Evolutionary conservation across 1,140 invertebrate species (phyloP), one percentile per base, ranked within the genome.

Genomic region (Idris sp.): DNA sequence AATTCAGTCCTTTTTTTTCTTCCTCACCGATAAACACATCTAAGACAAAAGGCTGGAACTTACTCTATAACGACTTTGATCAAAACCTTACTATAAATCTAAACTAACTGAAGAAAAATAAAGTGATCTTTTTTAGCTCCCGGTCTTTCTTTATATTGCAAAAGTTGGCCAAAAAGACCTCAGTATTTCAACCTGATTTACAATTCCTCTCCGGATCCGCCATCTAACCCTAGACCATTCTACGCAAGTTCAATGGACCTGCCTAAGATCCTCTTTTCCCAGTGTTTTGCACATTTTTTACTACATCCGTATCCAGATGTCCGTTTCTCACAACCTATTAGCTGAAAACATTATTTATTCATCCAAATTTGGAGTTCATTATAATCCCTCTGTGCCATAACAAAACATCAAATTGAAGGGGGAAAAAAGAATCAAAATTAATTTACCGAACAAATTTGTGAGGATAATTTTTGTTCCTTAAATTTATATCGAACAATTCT

Each of bases 131-230:
- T 58, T 64, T 72, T 49, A 30, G 28, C 49, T 38, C 31, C 15
- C 58, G 31, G 33, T 58, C 51, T 72, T 61, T 58, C 10, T 44
- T 64, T 64, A 72, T 72, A 72, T 72, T 72, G 38, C 51, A 58
- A 72, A 64, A 72, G 68, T 72, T 58, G 43, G 48, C 41, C 49
- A 44, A 72, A 62, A 64, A 72, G 51, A 64, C 43, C 68, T 58
- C 69, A 40, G 49, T 73, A 72, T 72, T 72, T 72, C 69, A 73
- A 65, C 31, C 69, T 73, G 59, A 73, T 73, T 73, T 73, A 64
- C 59, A 59, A 58, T 73, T 73, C 59, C 15, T 19, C 69, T 58
- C 53, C 31, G 59, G 26, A 64, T 65, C 38, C 41, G 28, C 59
- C 59, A 54, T 65, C 58, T 54, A 74, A 48, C 59, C 43, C 46